These are phyloP conservation scores for Eumerus sabulonum DNA, from an alignment of 2,888 invertebrate species.

Conservation along the genomic window DNA sequence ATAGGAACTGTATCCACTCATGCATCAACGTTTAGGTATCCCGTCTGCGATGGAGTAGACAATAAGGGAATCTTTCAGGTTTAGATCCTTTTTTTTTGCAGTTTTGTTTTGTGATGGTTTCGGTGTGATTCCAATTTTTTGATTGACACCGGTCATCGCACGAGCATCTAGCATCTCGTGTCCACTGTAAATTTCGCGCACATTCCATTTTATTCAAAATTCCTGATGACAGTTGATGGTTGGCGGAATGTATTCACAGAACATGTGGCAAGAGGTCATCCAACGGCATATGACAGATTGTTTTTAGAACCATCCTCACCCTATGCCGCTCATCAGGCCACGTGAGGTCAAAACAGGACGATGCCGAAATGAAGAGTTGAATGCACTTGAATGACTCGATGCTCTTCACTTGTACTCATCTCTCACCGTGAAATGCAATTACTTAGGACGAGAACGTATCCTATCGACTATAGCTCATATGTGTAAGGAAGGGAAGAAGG, in stretches of 20 bases:
- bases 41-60: slow-evolving; percentile 20
- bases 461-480: not conserved
- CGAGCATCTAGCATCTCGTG: too few species aligned
- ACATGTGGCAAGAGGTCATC: slow-evolving; percentile 26
- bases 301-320: slow-evolving; percentile 28
- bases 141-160: slow-evolving; percentile 15
- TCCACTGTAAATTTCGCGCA: not conserved
- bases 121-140: slow-evolving; percentile 10
- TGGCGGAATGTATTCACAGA: slow-evolving; percentile 24
- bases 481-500: slow-evolving; percentile 39
- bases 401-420: not conserved
- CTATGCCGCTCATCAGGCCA: not conserved
- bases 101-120: not conserved
- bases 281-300: not conserved
- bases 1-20: slow-evolving; percentile 46
- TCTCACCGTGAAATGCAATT: slow-evolving; percentile 25
- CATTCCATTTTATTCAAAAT: slow-evolving; percentile 12
- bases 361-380: not conserved
- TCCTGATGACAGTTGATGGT: slow-evolving; percentile 45
- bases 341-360: slow-evolving; percentile 13
- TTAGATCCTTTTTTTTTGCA: slow-evolving; percentile 9
- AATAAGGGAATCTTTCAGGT: slow-evolving; percentile 40
- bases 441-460: slow-evolving; percentile 4
- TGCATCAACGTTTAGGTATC: slow-evolving; percentile 55
- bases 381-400: not conserved